Conservation (phyloP, 2,888 invertebrate species). For the Schrankia costaestrigalis region DNA sequence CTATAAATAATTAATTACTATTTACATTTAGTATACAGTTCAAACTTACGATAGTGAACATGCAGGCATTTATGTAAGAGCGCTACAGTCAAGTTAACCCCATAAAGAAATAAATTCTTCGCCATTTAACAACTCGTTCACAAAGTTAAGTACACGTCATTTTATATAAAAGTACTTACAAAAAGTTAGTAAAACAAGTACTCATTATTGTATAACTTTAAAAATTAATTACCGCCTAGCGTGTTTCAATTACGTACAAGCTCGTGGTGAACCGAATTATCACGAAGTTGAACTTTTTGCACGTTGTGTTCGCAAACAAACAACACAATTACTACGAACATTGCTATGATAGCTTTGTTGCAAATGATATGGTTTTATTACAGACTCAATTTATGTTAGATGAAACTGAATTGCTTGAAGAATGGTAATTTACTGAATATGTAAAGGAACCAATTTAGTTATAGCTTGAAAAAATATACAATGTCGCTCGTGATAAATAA, state of each 20-base stretch:
- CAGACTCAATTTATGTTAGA: not conserved
- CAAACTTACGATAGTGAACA: no score
- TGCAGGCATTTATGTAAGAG: no score
- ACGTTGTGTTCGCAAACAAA: constrained; percentile 23
- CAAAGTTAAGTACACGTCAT: constrained; percentile 8
- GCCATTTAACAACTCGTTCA: no score
- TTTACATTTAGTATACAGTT: no score
- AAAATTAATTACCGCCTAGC: constrained; percentile 43
- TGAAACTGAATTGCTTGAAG: no score
- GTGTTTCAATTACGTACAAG: constrained; percentile 48
- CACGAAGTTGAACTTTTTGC: constrained; percentile 40
- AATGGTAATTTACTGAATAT: no score
- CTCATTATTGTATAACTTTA: constrained; percentile 24
- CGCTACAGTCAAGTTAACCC: no score
- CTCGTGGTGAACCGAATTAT: constrained; percentile 41
- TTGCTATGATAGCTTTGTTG: constrained; percentile 2
- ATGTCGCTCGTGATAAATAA: no score
- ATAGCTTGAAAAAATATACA: no score
- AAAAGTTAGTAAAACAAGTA: constrained; percentile 23
- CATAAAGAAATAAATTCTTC: no score
- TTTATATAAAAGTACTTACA: constrained; percentile 12
- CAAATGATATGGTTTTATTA: constrained; percentile 8
- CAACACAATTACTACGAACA: constrained; percentile 19
- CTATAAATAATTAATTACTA: no score
- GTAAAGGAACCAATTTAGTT: no score